Evolutionary conservation across 1,140 invertebrate species (phyloP), one percentile per base, ranked within the genome.

Genomic region (Neodiprion pinetum): DNA sequence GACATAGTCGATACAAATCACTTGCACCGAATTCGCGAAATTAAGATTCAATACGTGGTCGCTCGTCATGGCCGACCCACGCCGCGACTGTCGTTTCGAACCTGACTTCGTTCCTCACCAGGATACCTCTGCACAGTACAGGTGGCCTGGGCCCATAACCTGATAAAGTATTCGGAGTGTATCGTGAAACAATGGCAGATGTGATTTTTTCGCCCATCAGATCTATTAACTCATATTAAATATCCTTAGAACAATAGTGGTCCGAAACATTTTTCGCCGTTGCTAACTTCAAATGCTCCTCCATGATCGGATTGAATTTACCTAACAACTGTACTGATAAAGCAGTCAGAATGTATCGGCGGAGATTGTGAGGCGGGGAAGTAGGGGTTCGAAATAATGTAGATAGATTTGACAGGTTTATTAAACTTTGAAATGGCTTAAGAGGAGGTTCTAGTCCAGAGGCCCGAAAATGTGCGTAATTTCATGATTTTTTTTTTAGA

Each of bases 171-270:
- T 10, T 53, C 14, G 9, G 14, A 14, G 9, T 9, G 9, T 53
- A 53, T 53, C 47, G 28, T 14, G 61, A 49, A 61, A 71, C 40
- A 77, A 74, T 72, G 66, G 14, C 67, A 28, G 71, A n/a, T 72
- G 47, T 53, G 67, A 61, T 67, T 68, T 75, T 66, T 66, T 75
- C 11, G 28, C 66, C 50, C 76, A 75, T 75, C 67, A 77, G 40
- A 72, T 77, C 28, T 11, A 77, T 67, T 47, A 77, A 12, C 70
- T 77, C 76, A 69, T 77, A 74, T 74, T 77, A 71, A 70, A 72
- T 75, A 66, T 67, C 23, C 66, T 72, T 74, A 48, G 49, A 71
- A 40, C 72, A 74, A 70, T 77, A 77, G 72, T 73, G 71, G 71
- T 77, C 66, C 48, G 67, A 28, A 69, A 73, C 65, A 61, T 75